Conservation (phyloP, 2,888 invertebrate species). For the Lasioglossum marginatum region DNA sequence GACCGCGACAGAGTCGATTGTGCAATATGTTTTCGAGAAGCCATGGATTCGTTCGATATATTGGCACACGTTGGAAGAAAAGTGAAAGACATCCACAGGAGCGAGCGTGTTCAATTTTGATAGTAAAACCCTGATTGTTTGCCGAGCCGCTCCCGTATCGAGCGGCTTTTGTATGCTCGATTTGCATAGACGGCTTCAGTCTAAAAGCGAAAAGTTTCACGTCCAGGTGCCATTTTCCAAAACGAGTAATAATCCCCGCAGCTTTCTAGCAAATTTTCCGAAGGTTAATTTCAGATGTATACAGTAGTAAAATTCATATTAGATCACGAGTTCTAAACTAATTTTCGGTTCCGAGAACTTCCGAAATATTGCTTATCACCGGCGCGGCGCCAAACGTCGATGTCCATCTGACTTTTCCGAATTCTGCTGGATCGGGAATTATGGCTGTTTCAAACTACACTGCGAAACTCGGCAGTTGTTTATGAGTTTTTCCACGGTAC, state of each 20-base stretch:
- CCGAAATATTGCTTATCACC: not conserved
- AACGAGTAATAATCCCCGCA: not conserved
- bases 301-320: not conserved
- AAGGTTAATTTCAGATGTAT: not conserved
- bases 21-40: not conserved
- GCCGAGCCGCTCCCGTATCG: not conserved
- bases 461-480: not conserved
- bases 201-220: not conserved
- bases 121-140: not conserved
- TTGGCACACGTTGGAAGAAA: not conserved
- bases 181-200: not conserved
- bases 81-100: not conserved
- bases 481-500: not conserved
- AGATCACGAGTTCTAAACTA: not conserved
- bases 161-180: not conserved
- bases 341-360: not conserved
- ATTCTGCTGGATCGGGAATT: not conserved
- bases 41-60: not conserved
- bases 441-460: not conserved
- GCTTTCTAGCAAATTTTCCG: not conserved
- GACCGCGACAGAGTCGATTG: not conserved
- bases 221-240: not conserved
- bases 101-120: not conserved
- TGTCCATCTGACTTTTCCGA: not conserved
- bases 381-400: not conserved